Conservation (phyloP, 2,888 invertebrate species). For the Aphrophora alni region DNA sequence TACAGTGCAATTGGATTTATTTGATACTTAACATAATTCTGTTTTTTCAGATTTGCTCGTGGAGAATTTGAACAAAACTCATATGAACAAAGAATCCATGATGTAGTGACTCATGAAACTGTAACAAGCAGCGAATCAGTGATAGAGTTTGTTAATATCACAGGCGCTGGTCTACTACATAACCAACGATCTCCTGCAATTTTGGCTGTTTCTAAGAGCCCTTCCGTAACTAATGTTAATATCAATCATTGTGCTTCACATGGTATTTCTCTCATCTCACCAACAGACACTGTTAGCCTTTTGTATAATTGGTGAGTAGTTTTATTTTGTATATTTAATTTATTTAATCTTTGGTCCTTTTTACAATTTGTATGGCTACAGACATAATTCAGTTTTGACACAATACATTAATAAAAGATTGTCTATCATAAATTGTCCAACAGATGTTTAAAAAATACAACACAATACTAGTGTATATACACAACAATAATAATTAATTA, state of each 20-base stretch:
- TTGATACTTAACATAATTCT: too few species aligned
- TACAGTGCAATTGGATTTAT: too few species aligned
- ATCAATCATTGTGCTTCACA: conserved; percentile 87
- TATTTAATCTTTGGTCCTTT: too few species aligned
- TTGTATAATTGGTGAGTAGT: conserved; percentile 67
- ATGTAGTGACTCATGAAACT: conserved; percentile 78
- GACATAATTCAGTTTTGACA: too few species aligned
- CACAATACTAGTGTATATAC: too few species aligned
- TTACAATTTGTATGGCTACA: too few species aligned
- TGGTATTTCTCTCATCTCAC: conserved; percentile 90
- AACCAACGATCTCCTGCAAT: conserved; percentile 94
- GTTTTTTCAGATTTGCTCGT: background rate
- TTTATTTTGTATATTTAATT: too few species aligned
- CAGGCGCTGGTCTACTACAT: conserved; percentile 94
- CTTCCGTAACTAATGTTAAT: conserved; percentile 79
- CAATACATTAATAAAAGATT: too few species aligned
- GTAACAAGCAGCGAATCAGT: conserved; percentile 75
- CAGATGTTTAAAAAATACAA: too few species aligned
- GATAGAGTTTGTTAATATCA: conserved; percentile 79
- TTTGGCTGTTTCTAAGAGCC: conserved; percentile 88
- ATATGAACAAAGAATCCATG: conserved; percentile 82
- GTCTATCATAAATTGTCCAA: too few species aligned
- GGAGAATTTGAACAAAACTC: conserved; percentile 78
- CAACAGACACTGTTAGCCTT: conserved; percentile 76
- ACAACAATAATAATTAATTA: too few species aligned